phyloP scores from a whole-genome alignment of 2,797 vertebrate species.

The Nyctibius grandis region DNA sequence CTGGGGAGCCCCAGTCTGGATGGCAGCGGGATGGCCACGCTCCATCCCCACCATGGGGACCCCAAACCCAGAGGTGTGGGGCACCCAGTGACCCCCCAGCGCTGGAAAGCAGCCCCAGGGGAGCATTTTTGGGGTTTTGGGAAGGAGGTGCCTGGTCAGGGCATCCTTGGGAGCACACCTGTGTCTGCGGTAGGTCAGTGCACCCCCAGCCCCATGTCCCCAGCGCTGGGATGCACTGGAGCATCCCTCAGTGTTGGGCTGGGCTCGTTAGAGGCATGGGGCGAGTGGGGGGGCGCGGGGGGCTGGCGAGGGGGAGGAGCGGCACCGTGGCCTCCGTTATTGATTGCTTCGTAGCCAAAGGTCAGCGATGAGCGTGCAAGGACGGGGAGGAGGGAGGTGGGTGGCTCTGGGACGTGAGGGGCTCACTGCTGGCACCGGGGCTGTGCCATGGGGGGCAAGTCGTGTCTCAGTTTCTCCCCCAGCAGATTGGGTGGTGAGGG shows the following conservation, averaged over 20 bases:
- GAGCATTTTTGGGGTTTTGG: background rate
- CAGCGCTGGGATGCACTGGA: background rate
- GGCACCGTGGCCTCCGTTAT: constrained; percentile 46
- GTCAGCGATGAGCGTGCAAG: constrained; percentile 24
- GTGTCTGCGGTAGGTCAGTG: background rate
- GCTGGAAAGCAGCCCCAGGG: background rate
- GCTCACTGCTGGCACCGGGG: rapidly evolving
- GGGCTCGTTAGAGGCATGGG: background rate
- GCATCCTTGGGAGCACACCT: background rate
- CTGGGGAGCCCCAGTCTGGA: background rate
- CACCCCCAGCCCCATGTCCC: background rate
- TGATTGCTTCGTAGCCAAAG: constrained; percentile 61
- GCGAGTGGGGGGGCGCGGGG: background rate
- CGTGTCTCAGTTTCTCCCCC: background rate
- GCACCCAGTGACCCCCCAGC: background rate
- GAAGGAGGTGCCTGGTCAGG: background rate
- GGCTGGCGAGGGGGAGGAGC: background rate
- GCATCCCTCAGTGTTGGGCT: background rate
- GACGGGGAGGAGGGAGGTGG: background rate
- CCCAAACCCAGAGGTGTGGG: background rate
- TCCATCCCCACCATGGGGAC: background rate
- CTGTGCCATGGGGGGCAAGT: background rate
- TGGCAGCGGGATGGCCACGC: background rate
- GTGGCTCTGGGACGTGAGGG: background rate
- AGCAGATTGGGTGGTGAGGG: background rate